These are phyloP conservation scores for Syrrhaptes paradoxus DNA, from an alignment of 2,113 vertebrate species.

Conservation along the genomic window DNA sequence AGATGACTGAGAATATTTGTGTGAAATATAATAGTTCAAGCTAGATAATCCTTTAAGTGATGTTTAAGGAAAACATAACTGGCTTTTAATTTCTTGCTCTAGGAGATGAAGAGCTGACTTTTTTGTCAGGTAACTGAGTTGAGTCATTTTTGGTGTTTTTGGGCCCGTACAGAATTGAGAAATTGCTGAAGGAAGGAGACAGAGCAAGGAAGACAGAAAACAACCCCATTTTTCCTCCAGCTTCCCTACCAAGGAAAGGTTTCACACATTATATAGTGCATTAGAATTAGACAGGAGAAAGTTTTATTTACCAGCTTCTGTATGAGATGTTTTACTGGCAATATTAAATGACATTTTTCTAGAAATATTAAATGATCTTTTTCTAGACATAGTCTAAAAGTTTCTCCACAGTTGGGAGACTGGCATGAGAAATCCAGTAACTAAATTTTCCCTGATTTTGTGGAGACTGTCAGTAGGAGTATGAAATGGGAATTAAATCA, in stretches of 20 bases:
- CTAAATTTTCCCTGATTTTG: slow-evolving; percentile 29
- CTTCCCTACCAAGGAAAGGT: neutral
- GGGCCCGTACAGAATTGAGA: neutral
- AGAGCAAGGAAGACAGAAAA: neutral
- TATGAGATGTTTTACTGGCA: slow-evolving; percentile 1
- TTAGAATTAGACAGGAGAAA: slow-evolving; percentile 30
- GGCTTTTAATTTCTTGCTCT: neutral
- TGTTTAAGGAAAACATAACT: neutral
- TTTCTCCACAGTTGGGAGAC: neutral
- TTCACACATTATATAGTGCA: neutral
- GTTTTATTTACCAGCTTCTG: slow-evolving; percentile 32
- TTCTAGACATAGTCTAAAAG: neutral
- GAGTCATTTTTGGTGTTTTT: neutral
- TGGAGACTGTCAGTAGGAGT: slow-evolving; percentile 19
- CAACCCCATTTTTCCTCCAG: neutral
- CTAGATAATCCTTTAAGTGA: neutral
- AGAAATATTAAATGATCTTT: neutral
- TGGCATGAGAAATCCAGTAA: slow-evolving; percentile 39
- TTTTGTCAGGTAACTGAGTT: neutral
- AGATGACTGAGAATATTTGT: neutral
- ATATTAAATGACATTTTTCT: neutral
- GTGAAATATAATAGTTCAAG: neutral
- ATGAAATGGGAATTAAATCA: slow-evolving; percentile 10
- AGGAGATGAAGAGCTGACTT: neutral
- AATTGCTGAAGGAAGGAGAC: neutral